Conservation (phyloP, 2,113 vertebrate species). For the Odocoileus hemionus region DNA sequence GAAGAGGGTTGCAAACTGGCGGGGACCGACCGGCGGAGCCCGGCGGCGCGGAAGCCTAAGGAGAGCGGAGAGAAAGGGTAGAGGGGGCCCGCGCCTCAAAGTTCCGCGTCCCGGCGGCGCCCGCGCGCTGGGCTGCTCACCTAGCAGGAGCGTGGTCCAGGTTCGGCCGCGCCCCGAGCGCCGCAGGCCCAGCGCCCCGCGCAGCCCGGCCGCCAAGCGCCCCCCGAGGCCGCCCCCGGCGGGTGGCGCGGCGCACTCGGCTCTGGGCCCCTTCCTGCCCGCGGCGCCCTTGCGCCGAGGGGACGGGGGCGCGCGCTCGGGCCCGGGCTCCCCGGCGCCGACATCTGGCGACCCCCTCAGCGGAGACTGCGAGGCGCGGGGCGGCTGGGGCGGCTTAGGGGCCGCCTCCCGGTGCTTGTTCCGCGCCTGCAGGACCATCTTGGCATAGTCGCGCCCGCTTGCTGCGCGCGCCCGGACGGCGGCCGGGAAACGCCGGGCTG, state of each 20-base stretch:
- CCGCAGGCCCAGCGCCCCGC: conserved; percentile 68
- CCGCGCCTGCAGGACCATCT: conserved; percentile 73
- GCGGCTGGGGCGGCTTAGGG: conserved; percentile 48
- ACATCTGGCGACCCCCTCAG: conserved; percentile 22
- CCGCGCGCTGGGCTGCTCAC: conserved; percentile 56
- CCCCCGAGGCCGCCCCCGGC: conserved; percentile 36
- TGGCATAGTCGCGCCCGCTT: conserved; percentile 63
- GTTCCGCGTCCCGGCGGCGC: conserved; percentile 35
- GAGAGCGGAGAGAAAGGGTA: background rate
- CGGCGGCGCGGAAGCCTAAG: background rate
- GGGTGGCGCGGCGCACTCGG: background rate
- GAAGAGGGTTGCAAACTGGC: conserved; percentile 27
- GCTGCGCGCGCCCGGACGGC: conserved; percentile 64
- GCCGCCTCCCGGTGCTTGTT: conserved; percentile 68
- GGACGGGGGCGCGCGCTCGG: conserved; percentile 45
- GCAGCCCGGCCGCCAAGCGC: conserved; percentile 52
- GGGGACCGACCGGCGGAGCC: background rate
- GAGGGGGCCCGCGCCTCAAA: background rate
- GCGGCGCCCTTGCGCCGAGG: conserved; percentile 50
- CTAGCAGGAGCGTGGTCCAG: conserved; percentile 69
- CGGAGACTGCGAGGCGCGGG: conserved; percentile 53
- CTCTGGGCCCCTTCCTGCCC: conserved; percentile 50
- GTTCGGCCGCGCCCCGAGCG: conserved; percentile 63
- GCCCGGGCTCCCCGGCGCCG: conserved; percentile 55
- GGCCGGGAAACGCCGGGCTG: background rate